These are phyloP conservation scores for Platycheirus rosarum DNA, from an alignment of 2,888 invertebrate genomes.

Conservation along the genomic window DNA sequence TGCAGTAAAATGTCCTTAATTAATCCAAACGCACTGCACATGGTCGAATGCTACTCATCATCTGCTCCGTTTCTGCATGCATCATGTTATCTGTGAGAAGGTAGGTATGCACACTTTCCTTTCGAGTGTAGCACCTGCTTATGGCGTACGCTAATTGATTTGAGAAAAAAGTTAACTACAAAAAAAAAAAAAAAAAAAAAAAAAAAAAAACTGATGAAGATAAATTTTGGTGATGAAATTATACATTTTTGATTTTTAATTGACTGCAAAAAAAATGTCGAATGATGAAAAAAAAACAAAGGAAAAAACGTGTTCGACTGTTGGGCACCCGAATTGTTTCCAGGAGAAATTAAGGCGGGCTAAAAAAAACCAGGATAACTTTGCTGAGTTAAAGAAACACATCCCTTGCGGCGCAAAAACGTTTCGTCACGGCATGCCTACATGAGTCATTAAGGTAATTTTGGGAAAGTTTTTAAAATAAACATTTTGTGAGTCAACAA, in stretches of 20 bases:
- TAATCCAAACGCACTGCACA: conserved; percentile 45
- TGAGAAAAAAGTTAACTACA: conserved; percentile 9
- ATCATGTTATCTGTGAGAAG: neutral
- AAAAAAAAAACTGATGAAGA: conserved; percentile 24
- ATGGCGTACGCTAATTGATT: conserved; percentile 69
- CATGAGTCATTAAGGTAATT: conserved; percentile 63
- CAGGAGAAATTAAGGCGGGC: neutral
- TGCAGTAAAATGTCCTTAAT: conserved; percentile 51
- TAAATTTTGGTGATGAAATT: conserved; percentile 50
- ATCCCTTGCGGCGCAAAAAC: conserved; percentile 38
- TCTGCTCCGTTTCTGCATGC: conserved; percentile 50
- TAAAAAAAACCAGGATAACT: neutral
- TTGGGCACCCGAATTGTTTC: conserved; percentile 7
- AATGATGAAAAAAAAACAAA: conserved; percentile 29
- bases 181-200: too few species aligned
- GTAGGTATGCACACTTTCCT: conserved; percentile 53
- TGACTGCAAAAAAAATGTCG: conserved; percentile 50
- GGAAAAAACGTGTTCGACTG: conserved; percentile 29
- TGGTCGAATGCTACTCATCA: conserved; percentile 46
- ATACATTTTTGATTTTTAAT: conserved; percentile 67
- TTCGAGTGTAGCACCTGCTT: conserved; percentile 64
- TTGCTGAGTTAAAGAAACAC: conserved; percentile 8
- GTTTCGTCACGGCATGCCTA: neutral
- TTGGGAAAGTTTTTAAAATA: conserved; percentile 51
- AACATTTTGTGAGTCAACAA: conserved; percentile 51